phyloP scores from a whole-genome alignment of 1,140 invertebrate genomes.

The Nebria ingens region DNA sequence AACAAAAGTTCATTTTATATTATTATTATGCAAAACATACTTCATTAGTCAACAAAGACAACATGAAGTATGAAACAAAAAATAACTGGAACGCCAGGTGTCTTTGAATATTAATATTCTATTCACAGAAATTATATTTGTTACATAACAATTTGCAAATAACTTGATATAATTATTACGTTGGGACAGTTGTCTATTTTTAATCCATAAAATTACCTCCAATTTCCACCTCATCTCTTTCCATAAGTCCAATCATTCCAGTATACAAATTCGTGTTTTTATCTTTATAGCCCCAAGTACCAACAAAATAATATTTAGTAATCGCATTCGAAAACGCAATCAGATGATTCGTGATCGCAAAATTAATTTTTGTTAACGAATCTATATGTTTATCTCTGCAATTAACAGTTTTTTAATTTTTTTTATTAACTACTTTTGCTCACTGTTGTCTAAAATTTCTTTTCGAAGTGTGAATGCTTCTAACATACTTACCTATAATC shows the following conservation, averaged over 20 bases:
- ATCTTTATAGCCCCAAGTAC: conserved; percentile 15
- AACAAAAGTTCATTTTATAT: no score
- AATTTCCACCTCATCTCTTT: conserved; percentile 18
- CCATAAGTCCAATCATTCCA: conserved; percentile 32
- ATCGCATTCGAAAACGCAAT: conserved; percentile 11
- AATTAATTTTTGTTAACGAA: conserved; percentile 13
- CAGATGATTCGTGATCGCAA: conserved; percentile 10
- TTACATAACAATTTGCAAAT: no score
- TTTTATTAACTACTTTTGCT: not conserved
- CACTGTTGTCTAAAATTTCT: no score
- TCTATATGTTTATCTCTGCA: conserved; percentile 15
- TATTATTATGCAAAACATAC: no score
- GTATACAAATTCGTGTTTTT: conserved; percentile 22
- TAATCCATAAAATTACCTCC: conserved; percentile 20
- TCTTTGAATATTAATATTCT: no score
- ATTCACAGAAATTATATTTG: no score
- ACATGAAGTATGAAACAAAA: no score
- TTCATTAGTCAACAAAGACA: no score
- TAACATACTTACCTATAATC: conserved; percentile 39
- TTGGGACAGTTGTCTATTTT: no score
- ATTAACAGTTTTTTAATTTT: not conserved
- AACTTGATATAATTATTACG: no score
- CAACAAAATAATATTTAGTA: not conserved
- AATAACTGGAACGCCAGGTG: no score
- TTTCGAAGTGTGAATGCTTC: no score